Conservation (phyloP, 2,113 vertebrate species). For the Notechis scutatus region DNA sequence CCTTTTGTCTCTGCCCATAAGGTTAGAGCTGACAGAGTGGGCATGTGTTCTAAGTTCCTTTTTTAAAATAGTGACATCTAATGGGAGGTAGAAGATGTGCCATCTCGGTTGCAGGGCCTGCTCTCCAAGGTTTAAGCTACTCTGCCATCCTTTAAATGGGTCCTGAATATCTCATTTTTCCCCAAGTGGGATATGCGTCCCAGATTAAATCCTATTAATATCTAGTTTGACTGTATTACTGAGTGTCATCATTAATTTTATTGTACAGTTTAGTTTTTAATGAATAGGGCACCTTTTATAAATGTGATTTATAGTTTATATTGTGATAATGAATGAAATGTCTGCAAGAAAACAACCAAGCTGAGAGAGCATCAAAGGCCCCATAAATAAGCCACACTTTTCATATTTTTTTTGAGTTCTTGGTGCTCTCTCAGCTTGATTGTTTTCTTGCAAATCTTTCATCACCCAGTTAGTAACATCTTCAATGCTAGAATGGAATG, state of each 20-base stretch:
- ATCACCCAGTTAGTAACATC: too few species aligned
- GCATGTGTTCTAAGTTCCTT: background rate
- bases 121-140: background rate
- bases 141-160: background rate
- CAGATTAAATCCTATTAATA: background rate
- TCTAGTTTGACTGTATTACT: background rate
- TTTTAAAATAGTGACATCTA: background rate
- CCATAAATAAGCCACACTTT: background rate
- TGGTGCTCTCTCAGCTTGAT: too few species aligned
- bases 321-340: background rate
- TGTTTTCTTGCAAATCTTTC: too few species aligned
- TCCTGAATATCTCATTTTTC: background rate
- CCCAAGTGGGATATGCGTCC: background rate
- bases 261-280: background rate
- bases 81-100: background rate
- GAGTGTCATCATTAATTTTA: background rate
- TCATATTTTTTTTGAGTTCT: too few species aligned
- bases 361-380: background rate
- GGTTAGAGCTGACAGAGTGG: background rate
- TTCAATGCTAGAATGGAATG: too few species aligned
- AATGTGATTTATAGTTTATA: background rate
- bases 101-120: background rate
- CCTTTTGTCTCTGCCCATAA: background rate
- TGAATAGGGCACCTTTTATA: background rate
- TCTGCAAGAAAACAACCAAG: background rate